Evolutionary conservation across 1,140 invertebrate species (phyloP), one percentile per base, ranked within the genome.

Genomic region (Rhyacophila brunnea): DNA sequence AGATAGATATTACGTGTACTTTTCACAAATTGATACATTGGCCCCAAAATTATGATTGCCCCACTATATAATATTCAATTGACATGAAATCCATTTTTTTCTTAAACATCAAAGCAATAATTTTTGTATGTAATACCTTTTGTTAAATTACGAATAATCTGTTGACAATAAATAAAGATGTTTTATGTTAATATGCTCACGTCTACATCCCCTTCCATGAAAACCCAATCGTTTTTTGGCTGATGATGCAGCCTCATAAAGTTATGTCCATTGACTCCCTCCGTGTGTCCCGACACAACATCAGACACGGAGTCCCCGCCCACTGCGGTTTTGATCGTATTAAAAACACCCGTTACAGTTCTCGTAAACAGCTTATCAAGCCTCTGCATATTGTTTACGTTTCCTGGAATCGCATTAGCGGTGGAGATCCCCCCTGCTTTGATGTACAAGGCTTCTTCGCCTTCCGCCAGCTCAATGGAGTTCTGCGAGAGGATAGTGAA

Each of bases 291-390:
- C 13, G 66, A 19, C 44, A 66, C 46, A 11, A 58, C 34, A 54
- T 65, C 28, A 54, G 68, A 66, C n/a, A 66, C 14, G 0, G 68
- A 71, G 58, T 77, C 77, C 1, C 70, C 75, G 1, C 74, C 73
- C 15, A 79, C 75, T 0, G 74, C 77, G 9, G 74, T 78, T 54
- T 73, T 73, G 15, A 79, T 70, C 0, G 73, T 74, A 55, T 79
- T 78, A 63, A 79, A 77, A 57, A 79, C 73, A 0, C 77, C 77
- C 0, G 77, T 79, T 40, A 79, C 75, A 1, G 77, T 79, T 50
- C 77, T 70, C 6, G 74, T 74, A 60, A 79, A 75, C 48, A 77
- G 49, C 40, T 72, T 79, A 58, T 77, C 76, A 5, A 79, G 66
- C 35, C 75, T 62, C 59, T 77, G 76, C 69, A 78, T 78, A 40